Percentiles rank a stretch among this genome's conserved stretches.
These are phyloP conservation scores for Hippopotamus amphibius DNA, from an alignment of 2,113 vertebrate genomes.

Conservation along the genomic window DNA sequence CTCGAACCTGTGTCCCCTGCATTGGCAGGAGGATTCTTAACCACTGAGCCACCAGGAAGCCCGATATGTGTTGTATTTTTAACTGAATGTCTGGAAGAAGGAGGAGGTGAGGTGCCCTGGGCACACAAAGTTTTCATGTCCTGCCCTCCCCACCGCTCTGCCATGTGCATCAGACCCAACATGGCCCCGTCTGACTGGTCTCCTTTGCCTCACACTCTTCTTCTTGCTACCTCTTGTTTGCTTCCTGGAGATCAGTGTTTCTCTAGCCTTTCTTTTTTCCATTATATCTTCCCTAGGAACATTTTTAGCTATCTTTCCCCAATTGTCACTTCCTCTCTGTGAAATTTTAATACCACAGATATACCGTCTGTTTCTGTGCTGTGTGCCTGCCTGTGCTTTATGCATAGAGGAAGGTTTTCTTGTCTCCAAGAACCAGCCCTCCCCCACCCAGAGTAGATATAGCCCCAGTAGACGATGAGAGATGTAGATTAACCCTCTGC, in stretches of 20 bases:
- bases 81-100: neutral
- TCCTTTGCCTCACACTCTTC: neutral
- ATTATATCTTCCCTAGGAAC: too few species aligned
- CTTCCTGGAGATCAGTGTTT: neutral
- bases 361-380: neutral
- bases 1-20: too few species aligned
- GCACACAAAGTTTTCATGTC: neutral
- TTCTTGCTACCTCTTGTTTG: neutral
- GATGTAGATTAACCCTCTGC: neutral
- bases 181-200: neutral
- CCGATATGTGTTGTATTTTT: neutral
- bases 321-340: neutral
- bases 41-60: too few species aligned
- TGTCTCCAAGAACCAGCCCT: neutral
- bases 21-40: too few species aligned
- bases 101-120: neutral
- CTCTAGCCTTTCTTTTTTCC: neutral
- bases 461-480: neutral
- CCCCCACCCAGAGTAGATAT: neutral
- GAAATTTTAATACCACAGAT: neutral
- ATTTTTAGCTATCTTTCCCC: neutral
- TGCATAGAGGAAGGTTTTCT: neutral
- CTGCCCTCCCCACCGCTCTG: too few species aligned
- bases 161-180: rapidly evolving
- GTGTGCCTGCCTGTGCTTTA: neutral